These are phyloP conservation scores for Acanthoscelides obtectus DNA, from an alignment of 2,888 invertebrate species.

Conservation along the genomic window DNA sequence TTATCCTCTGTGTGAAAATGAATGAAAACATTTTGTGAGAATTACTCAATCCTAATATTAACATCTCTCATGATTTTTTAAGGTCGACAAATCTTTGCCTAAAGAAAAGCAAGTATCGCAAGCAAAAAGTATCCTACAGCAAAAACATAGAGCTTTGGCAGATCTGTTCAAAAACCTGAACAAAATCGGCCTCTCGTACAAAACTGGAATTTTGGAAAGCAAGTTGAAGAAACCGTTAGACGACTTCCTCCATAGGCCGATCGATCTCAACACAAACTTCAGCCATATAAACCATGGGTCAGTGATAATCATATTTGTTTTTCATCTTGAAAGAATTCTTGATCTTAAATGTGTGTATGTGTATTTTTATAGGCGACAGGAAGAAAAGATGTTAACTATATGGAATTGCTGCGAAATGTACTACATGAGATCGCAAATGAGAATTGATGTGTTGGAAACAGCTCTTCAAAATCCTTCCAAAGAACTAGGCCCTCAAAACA, in stretches of 20 bases:
- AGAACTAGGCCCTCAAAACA: constrained; percentile 75
- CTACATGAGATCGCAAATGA: constrained; percentile 66
- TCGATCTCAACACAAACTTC: constrained; percentile 60
- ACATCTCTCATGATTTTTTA: constrained; percentile 19
- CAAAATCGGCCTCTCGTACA: constrained; percentile 74
- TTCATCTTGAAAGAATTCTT: background rate
- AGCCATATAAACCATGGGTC: constrained; percentile 50
- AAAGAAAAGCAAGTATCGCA: constrained; percentile 73
- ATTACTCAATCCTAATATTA: background rate
- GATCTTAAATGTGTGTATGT: background rate
- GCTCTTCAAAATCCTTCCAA: constrained; percentile 64
- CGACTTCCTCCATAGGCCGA: constrained; percentile 64
- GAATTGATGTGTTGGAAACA: constrained; percentile 59
- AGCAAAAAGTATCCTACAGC: constrained; percentile 75
- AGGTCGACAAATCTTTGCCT: constrained; percentile 56
- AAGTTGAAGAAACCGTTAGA: constrained; percentile 52
- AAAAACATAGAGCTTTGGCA: constrained; percentile 78
- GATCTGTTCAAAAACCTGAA: constrained; percentile 79
- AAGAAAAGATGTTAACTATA: constrained; percentile 50
- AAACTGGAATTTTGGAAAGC: constrained; percentile 66
- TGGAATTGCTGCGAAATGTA: constrained; percentile 74
- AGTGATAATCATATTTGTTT: constrained; percentile 4
- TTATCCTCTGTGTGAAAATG: too few relatives aligned
- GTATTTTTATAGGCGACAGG: constrained; percentile 43
- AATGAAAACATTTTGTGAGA: too few relatives aligned